A percentile compares a stretch with the other conserved stretches of the same genome.
Conservation (phyloP, 2,113 vertebrate genomes). For the Scomber colias region DNA sequence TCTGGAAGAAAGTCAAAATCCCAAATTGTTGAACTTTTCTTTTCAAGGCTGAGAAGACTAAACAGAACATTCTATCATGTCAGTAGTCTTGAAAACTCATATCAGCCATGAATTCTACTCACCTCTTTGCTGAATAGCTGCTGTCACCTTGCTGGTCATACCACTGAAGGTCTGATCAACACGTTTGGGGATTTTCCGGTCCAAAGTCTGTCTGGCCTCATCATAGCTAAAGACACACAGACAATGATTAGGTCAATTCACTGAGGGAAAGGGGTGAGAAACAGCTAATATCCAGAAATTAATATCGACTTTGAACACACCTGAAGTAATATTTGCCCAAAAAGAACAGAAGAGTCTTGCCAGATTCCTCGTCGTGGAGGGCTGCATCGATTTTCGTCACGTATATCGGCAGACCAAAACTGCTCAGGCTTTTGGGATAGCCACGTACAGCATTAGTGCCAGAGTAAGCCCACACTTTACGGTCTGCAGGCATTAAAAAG, state of each 20-base stretch:
- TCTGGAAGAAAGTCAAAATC: background rate
- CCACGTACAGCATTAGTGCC: constrained; percentile 17
- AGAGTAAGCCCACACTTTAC: constrained; percentile 47
- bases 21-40: background rate
- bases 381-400: constrained; percentile 54
- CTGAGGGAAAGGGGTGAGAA: background rate
- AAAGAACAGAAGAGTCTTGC: constrained; percentile 55
- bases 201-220: constrained; percentile 82
- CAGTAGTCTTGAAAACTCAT: no score
- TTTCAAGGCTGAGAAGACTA: background rate
- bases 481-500: constrained; percentile 8
- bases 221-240: constrained; percentile 84
- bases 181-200: constrained; percentile 83
- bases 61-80: no score
- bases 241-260: constrained; percentile 6
- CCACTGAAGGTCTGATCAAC: constrained; percentile 79
- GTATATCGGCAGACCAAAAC: constrained; percentile 46
- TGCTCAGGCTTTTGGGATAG: constrained; percentile 40
- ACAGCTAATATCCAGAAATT: background rate
- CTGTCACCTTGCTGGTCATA: constrained; percentile 82
- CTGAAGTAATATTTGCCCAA: constrained; percentile 42
- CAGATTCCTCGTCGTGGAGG: constrained; percentile 27
- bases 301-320: constrained; percentile 16
- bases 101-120: constrained; percentile 39
- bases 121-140: constrained; percentile 86